These are phyloP conservation scores for Andrena dorsata DNA, from an alignment of 2,888 invertebrate species.

Conservation along the genomic window DNA sequence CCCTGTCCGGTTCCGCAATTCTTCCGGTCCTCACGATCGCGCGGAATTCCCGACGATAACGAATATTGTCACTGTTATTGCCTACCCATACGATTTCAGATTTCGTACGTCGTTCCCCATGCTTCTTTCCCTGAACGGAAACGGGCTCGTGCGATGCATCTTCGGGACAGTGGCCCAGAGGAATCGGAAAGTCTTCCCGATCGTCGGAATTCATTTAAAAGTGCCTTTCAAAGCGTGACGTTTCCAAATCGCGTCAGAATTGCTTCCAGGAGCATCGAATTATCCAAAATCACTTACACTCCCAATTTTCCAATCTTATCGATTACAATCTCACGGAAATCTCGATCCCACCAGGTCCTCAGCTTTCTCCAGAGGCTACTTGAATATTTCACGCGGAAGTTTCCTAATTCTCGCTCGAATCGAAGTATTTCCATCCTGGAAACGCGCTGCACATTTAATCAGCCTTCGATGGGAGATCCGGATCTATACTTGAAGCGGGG, in stretches of 20 bases:
- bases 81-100: conserved; percentile 14
- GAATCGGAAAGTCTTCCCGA: neutral
- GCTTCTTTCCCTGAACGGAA: neutral
- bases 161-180: too few relatives aligned
- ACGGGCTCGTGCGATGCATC: neutral
- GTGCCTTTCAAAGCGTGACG: too few relatives aligned
- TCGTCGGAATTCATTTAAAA: neutral
- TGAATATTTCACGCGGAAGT: conserved; percentile 44
- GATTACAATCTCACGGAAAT: conserved; percentile 1
- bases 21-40: neutral
- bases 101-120: conserved; percentile 17
- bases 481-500: conserved; percentile 26
- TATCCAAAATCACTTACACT: conserved; percentile 1
- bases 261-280: neutral
- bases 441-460: conserved; percentile 45
- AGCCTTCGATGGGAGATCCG: conserved; percentile 34
- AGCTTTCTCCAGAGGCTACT: neutral
- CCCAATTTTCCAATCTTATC: conserved; percentile 11
- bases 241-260: too few relatives aligned
- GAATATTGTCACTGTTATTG: conserved; percentile 43
- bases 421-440: conserved; percentile 32
- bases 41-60: conserved; percentile 11
- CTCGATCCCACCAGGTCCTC: neutral
- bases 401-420: conserved; percentile 38
- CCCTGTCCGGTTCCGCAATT: conserved; percentile 23